Percentiles rank a stretch among this genome's conserved stretches.
Evolutionary conservation across 2,113 vertebrate species (phyloP).

Genomic region (crab-eating macaque (Macaca fascicularis)): DNA sequence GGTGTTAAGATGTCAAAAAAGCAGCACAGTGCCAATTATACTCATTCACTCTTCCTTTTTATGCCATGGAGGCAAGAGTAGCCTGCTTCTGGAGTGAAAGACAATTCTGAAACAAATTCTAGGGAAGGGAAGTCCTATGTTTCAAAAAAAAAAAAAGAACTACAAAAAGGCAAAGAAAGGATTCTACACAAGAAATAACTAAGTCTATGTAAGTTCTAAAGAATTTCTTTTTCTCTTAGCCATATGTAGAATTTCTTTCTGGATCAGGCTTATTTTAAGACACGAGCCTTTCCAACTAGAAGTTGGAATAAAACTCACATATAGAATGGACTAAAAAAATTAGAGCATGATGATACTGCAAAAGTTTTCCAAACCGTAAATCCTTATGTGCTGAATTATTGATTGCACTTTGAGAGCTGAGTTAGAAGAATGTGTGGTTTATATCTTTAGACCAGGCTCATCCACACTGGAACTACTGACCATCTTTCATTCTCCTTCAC

Average conservation of each 20-base stretch:
- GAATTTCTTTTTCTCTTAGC: neutral
- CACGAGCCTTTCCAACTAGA: neutral
- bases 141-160: neutral
- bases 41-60: slow-evolving; percentile 41
- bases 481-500: neutral
- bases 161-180: neutral
- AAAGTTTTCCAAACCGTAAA: neutral
- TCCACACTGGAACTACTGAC: neutral
- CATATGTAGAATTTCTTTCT: slow-evolving; percentile 8
- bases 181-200: slow-evolving; percentile 33
- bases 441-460: neutral
- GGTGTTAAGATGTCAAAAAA: slow-evolving; percentile 6
- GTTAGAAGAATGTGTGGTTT: neutral
- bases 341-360: neutral
- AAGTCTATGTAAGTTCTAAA: neutral
- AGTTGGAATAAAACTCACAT: neutral
- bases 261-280: slow-evolving; percentile 38
- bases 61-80: neutral
- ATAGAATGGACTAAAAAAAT: neutral
- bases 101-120: neutral
- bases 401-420: neutral
- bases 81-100: slow-evolving; percentile 11
- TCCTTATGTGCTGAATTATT: neutral
- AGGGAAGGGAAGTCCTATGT: slow-evolving; percentile 19
- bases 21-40: slow-evolving; percentile 2